Conservation (phyloP, 2,797 vertebrate species). For the Oryzias dopingdopingensis region DNA sequence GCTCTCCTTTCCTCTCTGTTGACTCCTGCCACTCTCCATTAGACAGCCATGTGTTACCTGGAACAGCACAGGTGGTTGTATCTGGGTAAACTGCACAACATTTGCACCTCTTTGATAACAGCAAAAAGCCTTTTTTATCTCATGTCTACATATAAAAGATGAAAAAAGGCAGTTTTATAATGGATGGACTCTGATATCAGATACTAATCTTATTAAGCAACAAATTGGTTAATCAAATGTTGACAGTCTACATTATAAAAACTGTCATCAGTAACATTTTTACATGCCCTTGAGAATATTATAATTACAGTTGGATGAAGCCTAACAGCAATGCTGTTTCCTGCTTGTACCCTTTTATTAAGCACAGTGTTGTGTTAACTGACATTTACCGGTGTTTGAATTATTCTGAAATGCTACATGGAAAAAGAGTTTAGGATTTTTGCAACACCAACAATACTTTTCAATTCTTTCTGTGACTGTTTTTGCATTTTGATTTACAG, state of each 20-base stretch:
- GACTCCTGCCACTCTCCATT: neutral
- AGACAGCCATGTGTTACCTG: slow-evolving; percentile 2
- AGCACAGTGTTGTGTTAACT: neutral
- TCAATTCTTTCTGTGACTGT: too few relatives aligned
- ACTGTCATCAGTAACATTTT: neutral
- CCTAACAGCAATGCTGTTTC: neutral
- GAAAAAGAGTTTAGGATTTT: neutral
- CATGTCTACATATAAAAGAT: too few relatives aligned
- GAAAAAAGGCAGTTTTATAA: neutral
- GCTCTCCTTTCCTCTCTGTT: neutral
- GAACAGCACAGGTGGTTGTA: neutral
- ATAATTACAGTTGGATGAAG: neutral
- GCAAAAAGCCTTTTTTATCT: too few relatives aligned
- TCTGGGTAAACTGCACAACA: neutral
- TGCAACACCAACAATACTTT: too few relatives aligned
- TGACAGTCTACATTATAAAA: neutral
- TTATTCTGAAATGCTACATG: neutral
- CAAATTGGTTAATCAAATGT: neutral
- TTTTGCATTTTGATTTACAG: neutral
- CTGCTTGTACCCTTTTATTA: neutral
- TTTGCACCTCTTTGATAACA: too few relatives aligned
- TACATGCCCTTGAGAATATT: neutral
- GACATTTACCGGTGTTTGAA: neutral
- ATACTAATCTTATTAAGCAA: neutral
- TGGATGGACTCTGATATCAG: neutral